phyloP scores from a whole-genome alignment of 2,888 invertebrate genomes.

The Drosophila antonietae region DNA sequence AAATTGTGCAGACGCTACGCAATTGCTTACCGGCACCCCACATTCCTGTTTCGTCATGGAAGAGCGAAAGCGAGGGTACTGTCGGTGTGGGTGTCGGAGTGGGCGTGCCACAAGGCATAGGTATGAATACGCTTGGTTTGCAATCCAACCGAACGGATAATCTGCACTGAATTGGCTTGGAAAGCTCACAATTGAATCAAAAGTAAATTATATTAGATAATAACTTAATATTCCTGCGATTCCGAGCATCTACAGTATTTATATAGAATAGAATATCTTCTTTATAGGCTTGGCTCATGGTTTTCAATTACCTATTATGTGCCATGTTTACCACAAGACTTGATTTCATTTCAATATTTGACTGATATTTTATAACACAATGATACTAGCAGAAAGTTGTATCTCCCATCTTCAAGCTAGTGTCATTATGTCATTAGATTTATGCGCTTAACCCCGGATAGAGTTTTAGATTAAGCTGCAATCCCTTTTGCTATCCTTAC shows the following conservation, averaged over 20 bases:
- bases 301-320: slow-evolving; percentile 67
- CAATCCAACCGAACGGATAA: slow-evolving; percentile 67
- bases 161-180: slow-evolving; percentile 48
- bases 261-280: slow-evolving; percentile 59
- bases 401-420: slow-evolving; percentile 5
- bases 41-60: slow-evolving; percentile 95
- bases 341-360: slow-evolving; percentile 71
- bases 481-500: slow-evolving; percentile 17
- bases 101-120: slow-evolving; percentile 55
- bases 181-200: slow-evolving; percentile 25
- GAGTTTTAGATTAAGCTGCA: slow-evolving; percentile 38
- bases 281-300: slow-evolving; percentile 72
- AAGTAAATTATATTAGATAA: slow-evolving; percentile 43
- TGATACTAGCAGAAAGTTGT: slow-evolving; percentile 34
- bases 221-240: slow-evolving; percentile 31
- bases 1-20: slow-evolving; percentile 92
- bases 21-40: slow-evolving; percentile 94
- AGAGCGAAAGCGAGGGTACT: slow-evolving; percentile 88
- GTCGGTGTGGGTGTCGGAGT: slow-evolving; percentile 36
- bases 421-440: slow-evolving; percentile 47
- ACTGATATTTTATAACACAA: slow-evolving; percentile 62
- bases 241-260: slow-evolving; percentile 54
- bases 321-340: slow-evolving; percentile 74
- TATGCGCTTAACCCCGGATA: slow-evolving; percentile 45
- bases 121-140: slow-evolving; percentile 61